Conservation (phyloP, 2,797 vertebrate species). For the Cebuella pygmaea region DNA sequence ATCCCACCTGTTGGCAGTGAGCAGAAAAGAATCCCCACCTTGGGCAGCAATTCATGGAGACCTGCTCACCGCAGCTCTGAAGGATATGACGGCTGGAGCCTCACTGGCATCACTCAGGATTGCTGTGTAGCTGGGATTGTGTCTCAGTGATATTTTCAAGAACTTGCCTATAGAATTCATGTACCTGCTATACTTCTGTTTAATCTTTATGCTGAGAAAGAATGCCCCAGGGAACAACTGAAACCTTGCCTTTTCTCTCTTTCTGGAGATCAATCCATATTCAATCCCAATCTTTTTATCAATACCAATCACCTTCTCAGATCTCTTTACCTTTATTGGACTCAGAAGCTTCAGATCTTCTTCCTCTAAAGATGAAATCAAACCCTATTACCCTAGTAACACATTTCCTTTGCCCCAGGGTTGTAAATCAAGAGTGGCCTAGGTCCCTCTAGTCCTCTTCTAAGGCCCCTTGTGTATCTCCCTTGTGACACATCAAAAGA, state of each 20-base stretch:
- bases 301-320: not conserved
- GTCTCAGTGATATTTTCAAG: not conserved
- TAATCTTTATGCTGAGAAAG: not conserved
- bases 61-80: not conserved
- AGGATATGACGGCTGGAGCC: not conserved
- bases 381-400: not conserved
- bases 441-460: not conserved
- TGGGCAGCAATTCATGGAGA: accelerated
- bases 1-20: accelerated
- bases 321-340: not conserved
- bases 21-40: not conserved
- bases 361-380: not conserved
- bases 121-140: not conserved
- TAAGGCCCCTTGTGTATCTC: not conserved
- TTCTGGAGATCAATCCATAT: not conserved
- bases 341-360: not conserved
- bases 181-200: not conserved
- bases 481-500: not conserved
- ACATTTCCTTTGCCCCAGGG: not conserved
- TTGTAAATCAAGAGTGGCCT: not conserved
- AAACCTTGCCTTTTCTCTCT: not conserved
- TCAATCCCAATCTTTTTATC: not conserved
- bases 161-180: not conserved
- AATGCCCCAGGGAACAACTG: not conserved
- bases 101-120: not conserved